A percentile compares a stretch with the other conserved stretches of the same genome.
Conservation (phyloP, 2,797 vertebrate genomes). For the Coregonus suidteri region DNA sequence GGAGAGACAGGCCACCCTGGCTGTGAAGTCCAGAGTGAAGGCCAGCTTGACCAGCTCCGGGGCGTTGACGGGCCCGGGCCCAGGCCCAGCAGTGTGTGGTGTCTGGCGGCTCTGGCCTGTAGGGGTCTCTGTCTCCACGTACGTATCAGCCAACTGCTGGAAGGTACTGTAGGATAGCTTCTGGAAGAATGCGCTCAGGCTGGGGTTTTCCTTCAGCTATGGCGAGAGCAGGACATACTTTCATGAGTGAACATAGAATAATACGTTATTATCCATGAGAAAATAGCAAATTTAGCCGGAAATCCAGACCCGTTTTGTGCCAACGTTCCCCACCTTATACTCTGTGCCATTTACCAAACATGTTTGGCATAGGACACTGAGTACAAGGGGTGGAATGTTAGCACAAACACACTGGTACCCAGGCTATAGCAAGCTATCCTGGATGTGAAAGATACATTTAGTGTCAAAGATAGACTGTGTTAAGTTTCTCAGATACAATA, state of each 20-base stretch:
- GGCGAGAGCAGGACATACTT: not conserved
- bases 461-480: not conserved
- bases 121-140: conserved; percentile 60
- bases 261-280: not conserved
- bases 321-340: not conserved
- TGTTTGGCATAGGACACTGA: not conserved
- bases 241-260: not conserved
- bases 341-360: not conserved
- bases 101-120: conserved; percentile 22
- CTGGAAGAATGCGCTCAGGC: conserved; percentile 75
- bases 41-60: conserved; percentile 81
- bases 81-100: conserved; percentile 4
- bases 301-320: not conserved
- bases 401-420: not conserved
- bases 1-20: conserved; percentile 77
- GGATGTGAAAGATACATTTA: not conserved
- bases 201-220: conserved; percentile 81
- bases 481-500: not conserved
- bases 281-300: too few relatives aligned
- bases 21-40: conserved; percentile 82
- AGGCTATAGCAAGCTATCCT: not conserved
- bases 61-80: conserved; percentile 37
- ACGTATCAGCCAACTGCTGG: conserved; percentile 80
- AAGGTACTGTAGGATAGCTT: conserved; percentile 83
- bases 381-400: not conserved